Percentiles rank a stretch among this genome's conserved stretches.
These are phyloP conservation scores for Cyprinodon tularosa DNA, from an alignment of 2,113 vertebrate species.

Conservation along the genomic window DNA sequence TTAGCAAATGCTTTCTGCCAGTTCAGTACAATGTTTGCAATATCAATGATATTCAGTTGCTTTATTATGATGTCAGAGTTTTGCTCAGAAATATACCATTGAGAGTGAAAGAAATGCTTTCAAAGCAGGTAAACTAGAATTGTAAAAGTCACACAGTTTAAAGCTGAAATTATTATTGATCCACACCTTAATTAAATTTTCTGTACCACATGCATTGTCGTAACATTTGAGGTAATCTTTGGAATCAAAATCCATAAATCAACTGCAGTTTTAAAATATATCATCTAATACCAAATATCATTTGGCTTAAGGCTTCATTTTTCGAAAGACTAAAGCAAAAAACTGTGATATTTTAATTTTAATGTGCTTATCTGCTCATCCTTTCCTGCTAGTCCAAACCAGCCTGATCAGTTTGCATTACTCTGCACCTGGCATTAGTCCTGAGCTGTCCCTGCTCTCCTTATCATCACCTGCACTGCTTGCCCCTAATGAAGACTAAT, in stretches of 20 bases:
- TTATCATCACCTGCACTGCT: conserved; percentile 49
- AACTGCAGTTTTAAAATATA: too few relatives aligned
- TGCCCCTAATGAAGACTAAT: conserved; percentile 47
- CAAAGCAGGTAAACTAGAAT: too few relatives aligned
- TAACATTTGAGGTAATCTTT: too few relatives aligned
- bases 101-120: too few relatives aligned
- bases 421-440: conserved; percentile 14
- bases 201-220: too few relatives aligned
- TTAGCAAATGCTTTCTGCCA: background rate
- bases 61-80: background rate
- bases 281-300: too few relatives aligned
- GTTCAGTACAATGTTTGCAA: background rate
- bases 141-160: too few relatives aligned
- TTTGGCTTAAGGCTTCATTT: background rate
- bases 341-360: background rate
- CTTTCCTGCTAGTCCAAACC: background rate
- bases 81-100: background rate
- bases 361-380: background rate
- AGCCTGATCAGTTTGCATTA: conserved; percentile 3
- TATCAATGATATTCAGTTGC: background rate
- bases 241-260: too few relatives aligned
- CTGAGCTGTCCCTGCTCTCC: conserved; percentile 34
- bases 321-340: background rate
- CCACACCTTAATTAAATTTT: too few relatives aligned
- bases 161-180: too few relatives aligned